Conservation (phyloP, 2,888 invertebrate species). For the Dasypogon diadema region DNA sequence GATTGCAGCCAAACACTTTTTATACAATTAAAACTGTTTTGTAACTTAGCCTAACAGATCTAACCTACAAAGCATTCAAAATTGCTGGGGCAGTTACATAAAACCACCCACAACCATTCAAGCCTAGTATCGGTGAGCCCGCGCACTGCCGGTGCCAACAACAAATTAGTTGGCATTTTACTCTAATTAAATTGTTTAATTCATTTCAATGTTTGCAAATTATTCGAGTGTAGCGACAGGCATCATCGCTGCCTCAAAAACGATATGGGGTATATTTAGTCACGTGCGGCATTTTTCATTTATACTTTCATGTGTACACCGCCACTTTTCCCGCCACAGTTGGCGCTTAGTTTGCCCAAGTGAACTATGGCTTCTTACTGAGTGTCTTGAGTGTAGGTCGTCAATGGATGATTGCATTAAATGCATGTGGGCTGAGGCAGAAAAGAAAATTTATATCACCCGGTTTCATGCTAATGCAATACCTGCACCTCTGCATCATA, state of each 20-base stretch:
- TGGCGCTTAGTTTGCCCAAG: background rate
- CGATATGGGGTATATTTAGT: background rate
- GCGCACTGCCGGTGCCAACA: background rate
- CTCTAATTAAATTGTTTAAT: constrained; percentile 41
- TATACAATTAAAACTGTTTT: too few relatives aligned
- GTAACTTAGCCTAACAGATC: too few relatives aligned
- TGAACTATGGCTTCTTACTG: constrained; percentile 19
- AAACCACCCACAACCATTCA: background rate
- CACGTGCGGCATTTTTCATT: background rate
- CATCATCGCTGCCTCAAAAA: background rate
- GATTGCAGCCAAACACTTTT: too few relatives aligned
- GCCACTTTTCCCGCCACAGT: background rate
- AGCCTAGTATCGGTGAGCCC: background rate
- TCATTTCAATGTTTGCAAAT: constrained; percentile 37
- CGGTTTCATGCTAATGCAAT: background rate
- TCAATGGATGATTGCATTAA: background rate
- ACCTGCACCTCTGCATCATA: background rate
- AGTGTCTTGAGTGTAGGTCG: constrained; percentile 3
- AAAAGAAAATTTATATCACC: background rate
- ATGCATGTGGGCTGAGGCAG: background rate
- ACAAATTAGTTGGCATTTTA: constrained; percentile 20
- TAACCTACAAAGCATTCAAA: background rate
- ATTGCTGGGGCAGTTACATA: background rate
- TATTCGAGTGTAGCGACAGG: background rate
- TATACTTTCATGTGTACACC: background rate